phyloP scores from a whole-genome alignment of 2,797 vertebrate genomes.

The Argyrosomus regius region DNA sequence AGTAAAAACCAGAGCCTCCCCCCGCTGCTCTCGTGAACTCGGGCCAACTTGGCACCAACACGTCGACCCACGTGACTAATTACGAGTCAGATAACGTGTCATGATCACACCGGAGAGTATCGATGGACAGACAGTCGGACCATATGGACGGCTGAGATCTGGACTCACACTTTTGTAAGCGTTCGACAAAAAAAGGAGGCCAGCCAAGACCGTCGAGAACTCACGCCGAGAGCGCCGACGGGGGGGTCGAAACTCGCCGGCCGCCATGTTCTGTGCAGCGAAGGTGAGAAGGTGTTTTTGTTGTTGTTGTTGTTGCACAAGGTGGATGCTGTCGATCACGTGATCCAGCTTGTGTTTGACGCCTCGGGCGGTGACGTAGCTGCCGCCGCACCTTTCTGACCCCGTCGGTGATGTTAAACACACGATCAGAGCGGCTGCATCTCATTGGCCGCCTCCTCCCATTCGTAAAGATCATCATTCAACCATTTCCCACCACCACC shows the following conservation, averaged over 20 bases:
- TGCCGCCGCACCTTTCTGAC: conserved; percentile 6
- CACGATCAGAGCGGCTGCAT: conserved; percentile 37
- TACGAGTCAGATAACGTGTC: conserved; percentile 63
- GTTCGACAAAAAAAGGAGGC: conserved; percentile 34
- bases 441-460: conserved; percentile 58
- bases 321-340: conserved; percentile 33
- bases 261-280: conserved; percentile 76
- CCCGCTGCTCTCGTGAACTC: conserved; percentile 49
- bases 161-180: conserved; percentile 38
- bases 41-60: conserved; percentile 61
- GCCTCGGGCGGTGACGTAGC: conserved; percentile 28
- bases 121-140: conserved; percentile 56
- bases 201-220: conserved; percentile 47
- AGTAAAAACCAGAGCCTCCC: conserved; percentile 43
- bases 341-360: background rate
- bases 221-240: conserved; percentile 15
- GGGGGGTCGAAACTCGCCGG: conserved; percentile 10
- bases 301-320: background rate
- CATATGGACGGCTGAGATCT: conserved; percentile 71
- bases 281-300: conserved; percentile 74
- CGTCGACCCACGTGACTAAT: conserved; percentile 76
- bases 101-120: conserved; percentile 52
- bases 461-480: conserved; percentile 57
- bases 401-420: background rate
- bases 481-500: conserved; percentile 52